A percentile compares a stretch with the other conserved stretches of the same genome.
Evolutionary conservation across 2,113 vertebrate genomes (phyloP).

Genomic region (Callionymus lyra): DNA sequence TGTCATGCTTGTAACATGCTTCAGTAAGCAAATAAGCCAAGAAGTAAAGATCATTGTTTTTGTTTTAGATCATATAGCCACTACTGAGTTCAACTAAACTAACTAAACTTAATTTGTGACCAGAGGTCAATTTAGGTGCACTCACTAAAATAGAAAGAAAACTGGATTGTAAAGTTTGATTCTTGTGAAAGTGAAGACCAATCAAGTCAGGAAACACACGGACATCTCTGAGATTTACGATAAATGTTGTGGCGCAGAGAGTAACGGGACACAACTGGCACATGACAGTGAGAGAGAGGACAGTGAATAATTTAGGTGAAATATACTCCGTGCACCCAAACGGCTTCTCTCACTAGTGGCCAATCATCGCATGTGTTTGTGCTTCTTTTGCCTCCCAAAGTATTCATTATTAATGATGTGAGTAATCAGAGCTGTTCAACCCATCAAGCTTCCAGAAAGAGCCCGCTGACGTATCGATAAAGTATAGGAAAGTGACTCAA

Average conservation of each 20-base stretch:
- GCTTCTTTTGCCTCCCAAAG: constrained; percentile 42
- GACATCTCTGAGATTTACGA: not conserved
- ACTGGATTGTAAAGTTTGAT: no score
- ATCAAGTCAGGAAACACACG: not conserved
- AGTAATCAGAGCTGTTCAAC: constrained; percentile 50
- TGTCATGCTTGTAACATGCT: no score
- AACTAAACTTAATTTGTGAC: no score
- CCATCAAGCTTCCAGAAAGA: constrained; percentile 35
- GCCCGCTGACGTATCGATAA: constrained; percentile 19
- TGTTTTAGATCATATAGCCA: no score
- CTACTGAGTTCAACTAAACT: no score
- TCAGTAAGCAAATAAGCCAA: no score
- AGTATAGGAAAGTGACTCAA: no score
- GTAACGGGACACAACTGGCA: constrained; percentile 5
- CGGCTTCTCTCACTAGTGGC: constrained; percentile 20
- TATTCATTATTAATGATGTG: constrained; percentile 54
- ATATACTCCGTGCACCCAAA: constrained; percentile 32
- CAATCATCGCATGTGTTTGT: constrained; percentile 34
- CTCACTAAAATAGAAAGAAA: no score
- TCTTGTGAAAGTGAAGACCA: no score
- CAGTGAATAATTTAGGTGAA: constrained; percentile 60
- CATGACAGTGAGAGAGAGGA: constrained; percentile 10
- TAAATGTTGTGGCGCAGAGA: not conserved
- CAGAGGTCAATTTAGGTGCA: no score
- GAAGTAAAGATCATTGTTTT: no score